These are phyloP conservation scores for Portunus trituberculatus DNA, from an alignment of 1,140 invertebrate species.

Conservation along the genomic window DNA sequence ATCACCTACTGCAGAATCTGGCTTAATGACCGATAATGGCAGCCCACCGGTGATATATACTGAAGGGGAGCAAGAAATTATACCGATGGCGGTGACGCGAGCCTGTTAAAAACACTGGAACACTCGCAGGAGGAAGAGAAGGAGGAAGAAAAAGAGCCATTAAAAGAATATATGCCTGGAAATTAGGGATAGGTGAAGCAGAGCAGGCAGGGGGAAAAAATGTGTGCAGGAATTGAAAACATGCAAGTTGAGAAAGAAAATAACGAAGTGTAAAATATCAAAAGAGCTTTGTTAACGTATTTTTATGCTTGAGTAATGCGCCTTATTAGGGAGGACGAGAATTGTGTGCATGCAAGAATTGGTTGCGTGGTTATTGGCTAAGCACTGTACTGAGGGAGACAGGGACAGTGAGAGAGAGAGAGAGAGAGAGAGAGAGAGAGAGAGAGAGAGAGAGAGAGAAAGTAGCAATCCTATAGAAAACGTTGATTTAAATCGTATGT, in stretches of 20 bases:
- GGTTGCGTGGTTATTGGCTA: too few relatives aligned
- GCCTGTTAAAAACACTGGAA: neutral
- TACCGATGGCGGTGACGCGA: neutral
- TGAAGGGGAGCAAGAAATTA: slow-evolving; percentile 1
- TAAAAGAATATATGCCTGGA: neutral
- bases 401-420: too few relatives aligned
- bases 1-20: slow-evolving; percentile 10
- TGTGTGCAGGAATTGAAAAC: neutral
- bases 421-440: too few relatives aligned
- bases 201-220: neutral
- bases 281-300: neutral
- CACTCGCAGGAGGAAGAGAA: neutral
- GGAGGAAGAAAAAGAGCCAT: neutral
- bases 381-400: too few relatives aligned
- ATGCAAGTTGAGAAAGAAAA: neutral
- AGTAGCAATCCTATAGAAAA: neutral
- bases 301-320: neutral
- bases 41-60: neutral
- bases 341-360: too few relatives aligned
- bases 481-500: too few relatives aligned
- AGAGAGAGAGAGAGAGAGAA: neutral
- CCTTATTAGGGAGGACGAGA: neutral
- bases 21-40: neutral
- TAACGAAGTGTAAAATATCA: neutral
- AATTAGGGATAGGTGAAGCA: neutral